Evolutionary conservation across 2,113 vertebrate species (phyloP).

Genomic region (Hipposideros armiger): DNA sequence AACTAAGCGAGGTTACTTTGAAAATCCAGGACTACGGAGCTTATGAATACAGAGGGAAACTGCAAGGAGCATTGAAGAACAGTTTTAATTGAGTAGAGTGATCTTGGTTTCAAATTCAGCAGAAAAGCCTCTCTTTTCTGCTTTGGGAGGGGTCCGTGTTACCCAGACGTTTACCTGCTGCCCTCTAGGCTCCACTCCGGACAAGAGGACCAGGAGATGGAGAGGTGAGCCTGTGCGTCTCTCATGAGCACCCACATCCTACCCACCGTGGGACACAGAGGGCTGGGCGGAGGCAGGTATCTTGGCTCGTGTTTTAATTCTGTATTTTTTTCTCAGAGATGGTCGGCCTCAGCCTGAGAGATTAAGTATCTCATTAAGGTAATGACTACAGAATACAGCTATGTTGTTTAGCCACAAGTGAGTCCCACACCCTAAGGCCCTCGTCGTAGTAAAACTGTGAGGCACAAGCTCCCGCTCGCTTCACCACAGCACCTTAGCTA

Average conservation of each 20-base stretch:
- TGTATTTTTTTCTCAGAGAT: neutral
- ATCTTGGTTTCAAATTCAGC: slow-evolving; percentile 24
- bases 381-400: neutral
- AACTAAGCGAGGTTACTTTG: neutral
- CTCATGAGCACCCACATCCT: neutral
- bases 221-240: neutral
- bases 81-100: slow-evolving; percentile 28
- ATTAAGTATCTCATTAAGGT: neutral
- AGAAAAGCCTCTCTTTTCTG: neutral
- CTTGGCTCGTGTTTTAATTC: neutral
- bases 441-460: neutral
- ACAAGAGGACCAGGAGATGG: neutral
- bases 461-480: neutral
- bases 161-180: neutral
- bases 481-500: neutral
- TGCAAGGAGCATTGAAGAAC: neutral
- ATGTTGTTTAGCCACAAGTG: neutral
- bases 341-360: neutral
- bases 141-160: neutral
- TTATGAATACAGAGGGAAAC: neutral
- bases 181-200: neutral
- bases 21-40: neutral
- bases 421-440: neutral
- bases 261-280: neutral
- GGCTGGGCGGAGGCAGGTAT: neutral